Conservation (phyloP, 2,888 invertebrate genomes). For the Drosophila leonis region DNA sequence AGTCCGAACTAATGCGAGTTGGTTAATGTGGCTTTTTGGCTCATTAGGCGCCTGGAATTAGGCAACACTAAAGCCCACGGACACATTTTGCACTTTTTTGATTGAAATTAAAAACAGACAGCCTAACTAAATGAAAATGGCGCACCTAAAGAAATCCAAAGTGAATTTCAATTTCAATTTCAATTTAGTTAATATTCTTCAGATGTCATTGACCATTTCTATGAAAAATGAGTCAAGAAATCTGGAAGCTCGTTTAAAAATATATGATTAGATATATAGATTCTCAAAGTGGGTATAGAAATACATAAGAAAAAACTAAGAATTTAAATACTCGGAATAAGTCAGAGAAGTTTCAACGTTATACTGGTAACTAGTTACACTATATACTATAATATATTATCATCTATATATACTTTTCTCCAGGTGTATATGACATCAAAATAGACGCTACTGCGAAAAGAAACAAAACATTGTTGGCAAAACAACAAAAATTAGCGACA, state of each 20-base stretch:
- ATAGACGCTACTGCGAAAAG: constrained; percentile 7
- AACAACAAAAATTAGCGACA: constrained; percentile 13
- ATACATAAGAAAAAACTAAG: too few species aligned
- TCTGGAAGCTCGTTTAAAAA: too few species aligned
- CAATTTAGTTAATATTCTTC: too few species aligned
- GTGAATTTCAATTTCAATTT: background rate
- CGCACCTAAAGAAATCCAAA: background rate
- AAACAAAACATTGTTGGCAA: constrained; percentile 13
- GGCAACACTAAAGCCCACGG: constrained; percentile 39
- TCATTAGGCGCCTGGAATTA: constrained; percentile 61
- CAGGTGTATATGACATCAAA: background rate
- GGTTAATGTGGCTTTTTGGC: constrained; percentile 60
- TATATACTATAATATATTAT: background rate
- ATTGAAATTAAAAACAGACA: constrained; percentile 21
- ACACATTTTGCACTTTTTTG: constrained; percentile 26
- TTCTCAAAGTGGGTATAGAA: too few species aligned
- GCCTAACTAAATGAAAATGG: background rate
- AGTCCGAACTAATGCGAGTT: constrained; percentile 61
- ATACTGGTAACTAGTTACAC: too few species aligned
- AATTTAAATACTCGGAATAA: too few species aligned
- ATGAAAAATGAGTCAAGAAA: too few species aligned
- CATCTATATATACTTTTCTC: background rate
- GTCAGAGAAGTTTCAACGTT: background rate
- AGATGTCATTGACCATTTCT: too few species aligned
- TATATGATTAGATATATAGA: background rate